Evolutionary conservation across 2,113 vertebrate species (phyloP), one percentile per base, ranked within the genome.

Genomic region (Vicugna pacos): DNA sequence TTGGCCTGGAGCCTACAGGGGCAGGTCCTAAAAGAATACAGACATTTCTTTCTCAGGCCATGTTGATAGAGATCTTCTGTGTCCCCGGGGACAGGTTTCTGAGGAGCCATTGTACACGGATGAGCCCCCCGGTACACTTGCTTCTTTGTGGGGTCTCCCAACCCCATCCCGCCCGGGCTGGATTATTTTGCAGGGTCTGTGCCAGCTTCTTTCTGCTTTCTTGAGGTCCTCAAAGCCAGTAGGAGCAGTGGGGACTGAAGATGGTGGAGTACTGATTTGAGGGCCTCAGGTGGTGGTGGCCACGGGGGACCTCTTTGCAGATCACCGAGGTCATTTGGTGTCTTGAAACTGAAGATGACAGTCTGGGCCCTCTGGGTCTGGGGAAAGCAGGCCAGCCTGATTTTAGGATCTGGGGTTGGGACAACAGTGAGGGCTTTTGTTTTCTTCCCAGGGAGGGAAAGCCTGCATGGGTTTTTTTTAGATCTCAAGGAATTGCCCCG

Each of bases 1-100:
- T 84, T 97, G 97, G 97, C 96, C 58, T 2, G 13, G 26, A 50
- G 97, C 92, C 97, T n/a, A 35, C 1, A 15, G 82, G 95, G 89
- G 85, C 86, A 54, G 92, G 95, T 58, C 95, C 64, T 73, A 24
- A 13, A 75, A 65, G 86, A 88, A 91, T 17, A 97, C 96, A 97
- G 86, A 56, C 77, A 13, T 70, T 88, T 93, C 96, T 97, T 91
- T 97, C 96, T 95, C 89, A 11, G 46, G 62, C 81, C 9, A 0
- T 28, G 58, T 70, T 17, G 5, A 76, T 76, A 92, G 92, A 93
- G 92, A 56, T 28, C 92, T 89, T 83, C 96, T 96, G 91, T 77
- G 24, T 50, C 35, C 54, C 93, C 0, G 4, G 91, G 79, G 94
- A 58, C 93, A 32, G 75, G 73, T 50, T 86, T 96, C 96, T 95